Base-by-base conservation (phyloP, 2,113 vertebrate species). In the Siphamia tubifer region DNA sequence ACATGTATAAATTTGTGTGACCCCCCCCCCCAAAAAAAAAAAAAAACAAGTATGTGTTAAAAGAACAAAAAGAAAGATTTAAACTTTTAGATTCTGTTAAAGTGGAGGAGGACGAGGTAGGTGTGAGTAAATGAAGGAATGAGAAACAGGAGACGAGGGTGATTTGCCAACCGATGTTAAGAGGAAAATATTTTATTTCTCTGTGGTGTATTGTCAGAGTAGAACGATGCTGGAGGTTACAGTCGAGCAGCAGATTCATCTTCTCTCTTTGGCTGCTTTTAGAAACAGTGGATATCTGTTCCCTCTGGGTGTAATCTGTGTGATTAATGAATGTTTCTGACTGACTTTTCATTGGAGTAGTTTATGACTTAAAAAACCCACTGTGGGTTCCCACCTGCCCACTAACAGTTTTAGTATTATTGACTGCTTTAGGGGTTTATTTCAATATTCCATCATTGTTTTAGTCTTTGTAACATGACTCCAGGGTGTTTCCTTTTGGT, bases 91-190 rank as follows among this genome's bases (percentile, higher is more conserved):
- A n/a, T n/a, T n/a, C n/a, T n/a, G n/a, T 44, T 20, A 40, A 20
- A 35, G 55, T 12, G 71, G 62, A 54, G 43, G 51, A 68, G 45
- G 54, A 39, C 0, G 21, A 54, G 43, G 17, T n/a, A 61, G 53
- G 57, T 23, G 52, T 24, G 63, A 51, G 20, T 51, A 42, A 43
- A 52, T 74, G 44, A 57, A 56, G 55, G 58, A 62, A 74, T 66
- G 1, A 45, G 32, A 13, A 10, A n/a, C 4, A n/a, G 30, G 24
- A 23, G 54, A 36, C 3, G 16, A 23, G 23, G 48, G 20, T 34
- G 51, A 49, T 48, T 52, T 60, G 56, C 61, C 6, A 5, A 6
- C 19, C 25, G 4, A 8, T 65, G 47, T 28, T 4, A 30, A 34
- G 6, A 17, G 42, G 36, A 19, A 40, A 34, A 16, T 30, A 8